phyloP scores from a whole-genome alignment of 2,113 vertebrate genomes.

The Ardeotis arabs region DNA sequence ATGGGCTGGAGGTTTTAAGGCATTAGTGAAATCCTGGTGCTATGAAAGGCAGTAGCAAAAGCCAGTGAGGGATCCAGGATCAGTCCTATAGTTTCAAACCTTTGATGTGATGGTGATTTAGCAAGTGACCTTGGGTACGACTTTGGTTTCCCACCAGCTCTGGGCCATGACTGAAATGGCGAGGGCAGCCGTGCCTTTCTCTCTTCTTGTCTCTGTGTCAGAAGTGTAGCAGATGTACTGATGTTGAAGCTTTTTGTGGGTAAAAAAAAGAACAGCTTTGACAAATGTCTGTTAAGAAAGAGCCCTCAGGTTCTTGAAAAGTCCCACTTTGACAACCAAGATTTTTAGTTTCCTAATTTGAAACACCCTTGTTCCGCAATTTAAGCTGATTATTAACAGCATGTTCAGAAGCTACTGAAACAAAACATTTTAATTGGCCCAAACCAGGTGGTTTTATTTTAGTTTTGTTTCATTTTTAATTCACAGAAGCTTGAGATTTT shows the following conservation, averaged over 20 bases:
- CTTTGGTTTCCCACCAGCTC: neutral
- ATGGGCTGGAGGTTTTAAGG: neutral
- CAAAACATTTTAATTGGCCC: slow-evolving; percentile 56
- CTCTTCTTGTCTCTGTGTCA: neutral
- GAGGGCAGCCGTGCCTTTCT: neutral
- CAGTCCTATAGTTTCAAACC: neutral
- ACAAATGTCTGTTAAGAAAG: neutral
- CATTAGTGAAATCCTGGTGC: neutral
- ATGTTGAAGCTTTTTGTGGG: neutral
- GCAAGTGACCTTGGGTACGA: neutral
- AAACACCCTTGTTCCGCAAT: neutral
- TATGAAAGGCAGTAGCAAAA: neutral
- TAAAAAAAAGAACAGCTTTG: slow-evolving; percentile 23
- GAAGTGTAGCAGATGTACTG: neutral
- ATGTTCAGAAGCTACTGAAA: slow-evolving; percentile 23
- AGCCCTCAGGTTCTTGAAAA: slow-evolving; percentile 11
- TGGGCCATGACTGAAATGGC: neutral
- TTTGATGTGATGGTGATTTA: neutral
- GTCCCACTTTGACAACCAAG: neutral
- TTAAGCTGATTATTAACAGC: slow-evolving; percentile 35
- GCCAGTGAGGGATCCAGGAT: neutral
- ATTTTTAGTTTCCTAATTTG: slow-evolving; percentile 18
- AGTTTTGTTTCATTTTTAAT: neutral
- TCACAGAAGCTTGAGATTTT: neutral
- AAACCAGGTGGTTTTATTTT: neutral